Base-by-base conservation (phyloP, 30 jellyfish, hydroid and myxozoan species). In the Aurelia coerulea region DNA sequence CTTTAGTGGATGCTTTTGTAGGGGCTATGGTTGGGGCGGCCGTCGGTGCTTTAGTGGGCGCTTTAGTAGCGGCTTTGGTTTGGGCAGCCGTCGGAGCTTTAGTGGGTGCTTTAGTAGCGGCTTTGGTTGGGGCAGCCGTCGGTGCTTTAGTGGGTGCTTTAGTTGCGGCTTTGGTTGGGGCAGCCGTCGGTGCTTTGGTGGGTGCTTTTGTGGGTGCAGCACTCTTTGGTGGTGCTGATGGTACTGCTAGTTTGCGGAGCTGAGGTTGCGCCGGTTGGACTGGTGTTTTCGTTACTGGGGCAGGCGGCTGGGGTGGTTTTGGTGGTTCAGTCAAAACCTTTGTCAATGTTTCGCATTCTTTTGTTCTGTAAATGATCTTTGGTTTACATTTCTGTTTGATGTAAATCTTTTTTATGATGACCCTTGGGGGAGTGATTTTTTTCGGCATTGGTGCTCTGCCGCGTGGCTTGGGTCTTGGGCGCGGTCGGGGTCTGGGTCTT, bases 281-380 rank as follows among this genome's bases (percentile, higher is more conserved):
- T 23, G 76, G 76, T 46, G 76, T 23, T 46, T 65, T 46, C 56
- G 76, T 39, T 65, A 42, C 74, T 1, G 76, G 76, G 18, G 35
- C 42, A 14, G 52, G 53, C 42, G 52, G 13, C 56, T 7, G 76
- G 19, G 56, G 76, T 65, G 76, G 76, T 65, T 9, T 46, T 5
- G 76, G 53, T 23, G 76, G 76, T 23, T 23, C 42, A 23, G 53
- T 13, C 42, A 46, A 46, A 5, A 8, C 19, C 4, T 8, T 17
- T 23, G 76, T 16, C 14, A n/a, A 7, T 23, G 58, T 13, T 3
- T 16, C 5, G 6, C 53, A 46, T 2, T 16, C 19, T 65, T 39
- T 16, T 14, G 53, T 23, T 13, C 42, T 65, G 76, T 65, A 65
- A 13, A 65, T 65, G 18, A 23, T 65, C 46, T 65, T 65, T 33